Conservation (phyloP, 1,140 invertebrate genomes). For the Pinna nobilis region DNA sequence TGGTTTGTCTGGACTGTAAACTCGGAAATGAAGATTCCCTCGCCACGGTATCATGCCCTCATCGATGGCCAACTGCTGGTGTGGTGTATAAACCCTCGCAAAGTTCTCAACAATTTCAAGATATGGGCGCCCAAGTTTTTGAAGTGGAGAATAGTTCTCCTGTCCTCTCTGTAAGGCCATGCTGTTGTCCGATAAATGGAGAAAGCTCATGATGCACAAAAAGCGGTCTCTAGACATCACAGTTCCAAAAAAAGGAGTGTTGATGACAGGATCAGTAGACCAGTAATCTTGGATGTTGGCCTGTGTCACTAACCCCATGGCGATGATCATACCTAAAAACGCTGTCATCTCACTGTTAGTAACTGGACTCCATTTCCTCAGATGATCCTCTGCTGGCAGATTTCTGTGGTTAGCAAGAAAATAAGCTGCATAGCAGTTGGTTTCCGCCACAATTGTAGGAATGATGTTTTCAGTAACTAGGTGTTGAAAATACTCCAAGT, state of each 20-base stretch:
- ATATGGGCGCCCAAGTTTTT: conserved; percentile 32
- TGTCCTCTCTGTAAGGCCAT: not conserved
- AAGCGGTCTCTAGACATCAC: conserved; percentile 32
- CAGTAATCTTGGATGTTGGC: conserved; percentile 19
- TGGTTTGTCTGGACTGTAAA: conserved; percentile 31
- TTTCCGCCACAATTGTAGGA: conserved; percentile 6
- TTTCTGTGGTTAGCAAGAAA: not conserved
- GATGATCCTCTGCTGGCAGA: not conserved
- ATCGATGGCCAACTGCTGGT: conserved; percentile 8
- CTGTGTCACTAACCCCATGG: conserved; percentile 25
- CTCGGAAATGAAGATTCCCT: conserved; percentile 13
- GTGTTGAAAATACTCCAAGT: not conserved
- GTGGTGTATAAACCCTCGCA: not conserved
- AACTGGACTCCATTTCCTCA: conserved; percentile 15
- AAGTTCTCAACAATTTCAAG: not conserved
- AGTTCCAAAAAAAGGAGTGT: conserved; percentile 26
- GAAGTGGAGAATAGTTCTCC: conserved; percentile 15
- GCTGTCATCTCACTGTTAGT: not conserved
- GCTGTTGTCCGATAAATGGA: conserved; percentile 33
- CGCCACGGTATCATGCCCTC: conserved; percentile 23
- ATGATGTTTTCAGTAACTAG: conserved; percentile 8
- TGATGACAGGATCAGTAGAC: conserved; percentile 9
- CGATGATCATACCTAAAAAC: conserved; percentile 2
- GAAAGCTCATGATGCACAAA: not conserved
- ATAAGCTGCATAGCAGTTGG: conserved; percentile 8